Evolutionary conservation across 2,797 vertebrate genomes (phyloP), one percentile per base, ranked within the genome.

Genomic region (Glyptemys insculpta): DNA sequence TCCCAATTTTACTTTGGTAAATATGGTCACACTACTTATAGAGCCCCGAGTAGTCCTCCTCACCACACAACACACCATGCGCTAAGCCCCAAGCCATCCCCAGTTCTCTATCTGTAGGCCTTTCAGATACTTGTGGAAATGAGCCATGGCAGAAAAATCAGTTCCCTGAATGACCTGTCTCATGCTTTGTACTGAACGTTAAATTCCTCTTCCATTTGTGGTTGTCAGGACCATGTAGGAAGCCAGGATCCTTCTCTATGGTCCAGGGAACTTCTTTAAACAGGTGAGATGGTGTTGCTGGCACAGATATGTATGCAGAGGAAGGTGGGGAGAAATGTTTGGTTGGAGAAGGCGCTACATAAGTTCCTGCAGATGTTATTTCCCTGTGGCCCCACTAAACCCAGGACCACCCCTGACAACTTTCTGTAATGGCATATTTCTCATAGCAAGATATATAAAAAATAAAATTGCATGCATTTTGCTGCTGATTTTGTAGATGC

Each of bases 211-310:
- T 59, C 56, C 56, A 59, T 59, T 59, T 59, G 56, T 59, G 27
- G 27, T 59, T 59, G 25, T 59, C 27, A 59, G 27, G 56, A 59
- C 27, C 56, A 14, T 59, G 27, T 59, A 31, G 27, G 27, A 59
- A 59, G 56, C 11, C 54, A 54, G 27, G 27, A 59, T 59, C 56
- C 56, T 59, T 59, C 27, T 31, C 27, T 31, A 59, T 41, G 87
- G 88, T 94, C 95, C 91, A 85, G 68, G 76, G 68, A 96, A 59
- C 94, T 90, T 97, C 93, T 96, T 94, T 89, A 84, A 96, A 97
- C 95, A 96, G 91, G 92, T 91, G 83, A 91, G 88, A 85, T 87
- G 52, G 65, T 68, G 86, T 93, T 83, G 91, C n/a, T 89, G 89
- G 84, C 79, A 49, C 89, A 95, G 83, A 79, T 14, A 92, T 34